Evolutionary conservation across 1,140 invertebrate genomes (phyloP), one percentile per base, ranked within the genome.

Genomic region (Formica exsecta): DNA sequence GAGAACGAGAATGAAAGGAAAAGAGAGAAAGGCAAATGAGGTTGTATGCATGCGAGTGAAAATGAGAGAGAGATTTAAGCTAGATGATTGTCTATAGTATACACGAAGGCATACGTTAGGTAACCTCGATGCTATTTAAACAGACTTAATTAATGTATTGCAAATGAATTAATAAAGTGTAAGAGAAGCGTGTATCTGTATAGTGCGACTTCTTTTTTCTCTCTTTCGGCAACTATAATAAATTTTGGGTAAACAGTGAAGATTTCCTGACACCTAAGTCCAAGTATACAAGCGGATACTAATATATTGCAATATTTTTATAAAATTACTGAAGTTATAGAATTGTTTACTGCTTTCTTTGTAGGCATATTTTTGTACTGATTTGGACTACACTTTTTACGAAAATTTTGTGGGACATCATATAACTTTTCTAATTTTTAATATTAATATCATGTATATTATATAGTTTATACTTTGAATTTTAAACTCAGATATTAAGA

Each of bases 121-220:
- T 93, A 92, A 90, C 91, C 92, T 93, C 90, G 92, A 94, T 93
- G 94, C 93, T 95, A 95, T 94, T 94, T 94, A 95, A 94, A 95
- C 93, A 94, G 92, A 95, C 94, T 95, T 95, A 95, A 95, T 94
- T 95, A 95, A 94, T 95, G 94, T 95, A 95, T 94, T 93, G 92
- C 93, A 94, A 95, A 95, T 93, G 92, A 94, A 95, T 94, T 93
- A 95, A 95, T 95, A 95, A 95, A 94, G 90, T 94, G 93, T 94
- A 95, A 94, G 94, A 92, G 93, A 95, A 94, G 94, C 94, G 93
- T 94, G 94, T 94, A 95, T 91, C 83, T 90, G 76, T 89, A 89
- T 66, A 90, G 89, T 90, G 70, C 76, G 83, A 87, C 74, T 62
- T 90, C 59, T 90, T 48, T 85, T 87, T 32, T 32, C 3, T 32